Evolutionary conservation across 2,113 vertebrate species (phyloP), one percentile per base, ranked within the genome.

Genomic region (Semnornis frantzii): DNA sequence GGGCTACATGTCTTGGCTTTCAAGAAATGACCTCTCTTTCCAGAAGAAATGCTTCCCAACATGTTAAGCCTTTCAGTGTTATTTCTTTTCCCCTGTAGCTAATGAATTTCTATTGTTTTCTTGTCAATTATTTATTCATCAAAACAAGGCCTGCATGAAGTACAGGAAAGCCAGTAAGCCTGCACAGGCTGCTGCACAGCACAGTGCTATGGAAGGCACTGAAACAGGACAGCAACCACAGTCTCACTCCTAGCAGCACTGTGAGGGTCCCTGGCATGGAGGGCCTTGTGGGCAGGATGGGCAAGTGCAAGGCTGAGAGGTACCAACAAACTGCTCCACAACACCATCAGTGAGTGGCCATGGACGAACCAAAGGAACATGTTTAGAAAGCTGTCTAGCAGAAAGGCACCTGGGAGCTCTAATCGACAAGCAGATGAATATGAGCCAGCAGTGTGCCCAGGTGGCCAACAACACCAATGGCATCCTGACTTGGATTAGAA

Each of bases 171-270:
- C 13, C 18, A 83, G 62, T 20, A 44, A 64, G 72, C 68, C 75
- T 60, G 8, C 42, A 65, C 85, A 75, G 80, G 68, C 78, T 91
- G 72, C 48, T 3, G 2, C 64, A 57, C 71, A 83, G 68, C 60
- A 46, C 0, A 0, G 66, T 4, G 0, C 3, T 12, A 31, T 0
- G 0, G 64, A 69, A n/a, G 71, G 58, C 1, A 0, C 73, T 65
- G 18, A 31, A 23, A 9, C 33, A 6, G 78, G 64, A 70, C 75
- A 59, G 20, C 0, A 0, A 13, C 34, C 2, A 10, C 1, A 1
- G 16, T 48, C 39, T 33, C 0, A 0, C 18, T 55, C 52, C n/a
- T 66, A 50, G 46, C 34, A 72, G 70, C 39, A 42, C 0, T 6
- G 0, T 2, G 1, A 34, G 18, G 6, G 30, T 27, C 16, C n/a